Evolutionary conservation across 92 coral and sea anemone genomes (phyloP).

Genomic region (Blastomussa wellsi): DNA sequence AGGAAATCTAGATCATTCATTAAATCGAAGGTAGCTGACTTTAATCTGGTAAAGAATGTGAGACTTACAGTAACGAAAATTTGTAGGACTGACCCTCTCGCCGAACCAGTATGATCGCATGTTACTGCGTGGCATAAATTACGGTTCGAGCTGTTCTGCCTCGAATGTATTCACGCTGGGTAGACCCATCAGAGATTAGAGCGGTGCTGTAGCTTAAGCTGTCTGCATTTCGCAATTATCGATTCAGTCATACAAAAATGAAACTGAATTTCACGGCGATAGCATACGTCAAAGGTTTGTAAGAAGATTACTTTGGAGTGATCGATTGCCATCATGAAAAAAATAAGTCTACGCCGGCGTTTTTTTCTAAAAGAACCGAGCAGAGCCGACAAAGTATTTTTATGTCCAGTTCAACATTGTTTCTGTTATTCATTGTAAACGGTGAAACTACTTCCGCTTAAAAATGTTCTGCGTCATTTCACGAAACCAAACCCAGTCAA

Average conservation of each 20-base stretch:
- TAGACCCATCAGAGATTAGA: neutral
- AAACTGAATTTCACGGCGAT: neutral
- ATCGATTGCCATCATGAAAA: neutral
- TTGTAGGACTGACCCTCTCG: neutral
- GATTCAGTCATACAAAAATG: neutral
- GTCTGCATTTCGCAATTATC: neutral
- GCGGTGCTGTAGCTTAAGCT: neutral
- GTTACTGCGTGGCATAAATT: neutral
- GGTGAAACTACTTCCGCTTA: neutral
- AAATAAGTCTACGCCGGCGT: neutral
- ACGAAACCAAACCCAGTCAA: slow-evolving; percentile 23
- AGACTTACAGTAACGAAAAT: neutral
- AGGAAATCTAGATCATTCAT: neutral
- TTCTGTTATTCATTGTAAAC: neutral
- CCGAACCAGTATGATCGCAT: neutral
- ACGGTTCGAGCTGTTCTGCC: neutral
- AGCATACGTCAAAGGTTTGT: neutral
- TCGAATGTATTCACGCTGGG: neutral
- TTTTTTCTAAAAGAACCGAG: neutral
- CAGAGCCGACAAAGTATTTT: neutral
- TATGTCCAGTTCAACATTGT: neutral
- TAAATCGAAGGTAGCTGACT: neutral
- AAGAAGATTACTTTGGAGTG: neutral
- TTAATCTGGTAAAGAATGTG: neutral
- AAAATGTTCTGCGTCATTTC: slow-evolving; percentile 1